phyloP scores from a whole-genome alignment of 2,888 invertebrate genomes.

The Drosophila lacicola region DNA sequence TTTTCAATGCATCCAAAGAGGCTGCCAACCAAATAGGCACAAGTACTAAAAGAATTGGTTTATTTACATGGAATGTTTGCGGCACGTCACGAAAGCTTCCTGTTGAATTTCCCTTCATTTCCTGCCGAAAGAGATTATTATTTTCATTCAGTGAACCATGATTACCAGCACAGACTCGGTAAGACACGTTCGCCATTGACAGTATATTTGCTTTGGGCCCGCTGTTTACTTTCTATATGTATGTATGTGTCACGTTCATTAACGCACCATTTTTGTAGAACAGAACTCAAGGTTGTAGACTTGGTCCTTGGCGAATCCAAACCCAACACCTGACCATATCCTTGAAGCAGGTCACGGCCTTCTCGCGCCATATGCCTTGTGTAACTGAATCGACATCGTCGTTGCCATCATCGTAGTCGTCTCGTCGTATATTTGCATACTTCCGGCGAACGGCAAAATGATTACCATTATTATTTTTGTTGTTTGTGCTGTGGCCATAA shows the following conservation, averaged over 20 bases:
- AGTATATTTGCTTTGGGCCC: slow-evolving; percentile 54
- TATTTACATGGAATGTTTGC: slow-evolving; percentile 70
- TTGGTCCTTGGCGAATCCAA: slow-evolving; percentile 21
- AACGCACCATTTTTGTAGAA: slow-evolving; percentile 71
- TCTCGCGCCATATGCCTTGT: slow-evolving; percentile 20
- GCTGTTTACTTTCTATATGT: slow-evolving; percentile 57
- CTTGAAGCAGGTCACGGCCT: slow-evolving; percentile 39
- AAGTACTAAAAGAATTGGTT: slow-evolving; percentile 30
- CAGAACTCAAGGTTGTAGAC: slow-evolving; percentile 40
- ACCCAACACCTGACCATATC: slow-evolving; percentile 56
- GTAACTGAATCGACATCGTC: slow-evolving; percentile 48
- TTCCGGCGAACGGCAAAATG: slow-evolving; percentile 79
- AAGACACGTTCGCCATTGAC: slow-evolving; percentile 19
- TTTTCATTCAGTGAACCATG: slow-evolving; percentile 66
- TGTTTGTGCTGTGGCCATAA: slow-evolving; percentile 79
- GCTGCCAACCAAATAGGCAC: slow-evolving; percentile 19
- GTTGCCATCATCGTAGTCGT: slow-evolving; percentile 49
- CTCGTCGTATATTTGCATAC: slow-evolving; percentile 76
- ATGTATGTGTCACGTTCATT: slow-evolving; percentile 63
- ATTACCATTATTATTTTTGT: slow-evolving; percentile 78
- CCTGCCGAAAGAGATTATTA: slow-evolving; percentile 77
- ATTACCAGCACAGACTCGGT: slow-evolving; percentile 20
- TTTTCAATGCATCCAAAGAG: slow-evolving; percentile 39
- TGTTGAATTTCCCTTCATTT: slow-evolving; percentile 81
- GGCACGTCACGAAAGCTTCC: slow-evolving; percentile 78